These are phyloP conservation scores for Sebastes variabilis DNA, from an alignment of 2,797 vertebrate species.

Conservation along the genomic window DNA sequence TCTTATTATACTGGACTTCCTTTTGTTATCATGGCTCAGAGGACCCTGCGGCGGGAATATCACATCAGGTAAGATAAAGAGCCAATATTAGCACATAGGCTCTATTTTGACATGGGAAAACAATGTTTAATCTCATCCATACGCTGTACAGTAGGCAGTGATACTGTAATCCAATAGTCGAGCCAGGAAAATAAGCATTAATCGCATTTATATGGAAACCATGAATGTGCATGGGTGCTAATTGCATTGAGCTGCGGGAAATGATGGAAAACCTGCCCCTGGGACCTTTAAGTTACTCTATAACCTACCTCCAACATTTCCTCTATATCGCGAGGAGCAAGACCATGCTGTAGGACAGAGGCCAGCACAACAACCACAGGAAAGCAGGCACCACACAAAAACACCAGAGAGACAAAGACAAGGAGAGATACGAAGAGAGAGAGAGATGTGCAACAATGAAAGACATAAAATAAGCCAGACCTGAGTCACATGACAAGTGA, in stretches of 20 bases:
- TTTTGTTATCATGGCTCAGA: conserved; percentile 64
- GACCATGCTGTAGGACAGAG: conserved; percentile 77
- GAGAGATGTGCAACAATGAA: conserved; percentile 46
- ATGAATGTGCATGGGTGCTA: conserved; percentile 39
- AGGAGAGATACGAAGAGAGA: conserved; percentile 44
- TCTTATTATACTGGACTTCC: conserved; percentile 74
- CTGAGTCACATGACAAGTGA: conserved; percentile 2
- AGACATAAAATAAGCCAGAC: conserved; percentile 34
- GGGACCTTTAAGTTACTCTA: conserved; percentile 41
- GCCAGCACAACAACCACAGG: conserved; percentile 75
- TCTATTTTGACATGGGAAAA: conserved; percentile 61
- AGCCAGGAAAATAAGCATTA: conserved; percentile 37
- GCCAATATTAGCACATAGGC: conserved; percentile 50
- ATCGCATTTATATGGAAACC: conserved; percentile 59
- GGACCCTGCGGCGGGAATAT: conserved; percentile 62
- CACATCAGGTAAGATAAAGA: conserved; percentile 67
- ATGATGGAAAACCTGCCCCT: conserved; percentile 60
- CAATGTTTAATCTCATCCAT: conserved; percentile 55
- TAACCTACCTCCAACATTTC: conserved; percentile 85
- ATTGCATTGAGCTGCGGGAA: conserved; percentile 49
- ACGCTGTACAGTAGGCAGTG: conserved; percentile 36
- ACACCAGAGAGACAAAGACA: conserved; percentile 60
- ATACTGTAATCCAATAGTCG: conserved; percentile 54
- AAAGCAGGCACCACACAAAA: conserved; percentile 72
- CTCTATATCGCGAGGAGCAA: conserved; percentile 83